Base-by-base conservation (phyloP, 1,140 invertebrate genomes). In the Diachasmimorpha longicaudata region DNA sequence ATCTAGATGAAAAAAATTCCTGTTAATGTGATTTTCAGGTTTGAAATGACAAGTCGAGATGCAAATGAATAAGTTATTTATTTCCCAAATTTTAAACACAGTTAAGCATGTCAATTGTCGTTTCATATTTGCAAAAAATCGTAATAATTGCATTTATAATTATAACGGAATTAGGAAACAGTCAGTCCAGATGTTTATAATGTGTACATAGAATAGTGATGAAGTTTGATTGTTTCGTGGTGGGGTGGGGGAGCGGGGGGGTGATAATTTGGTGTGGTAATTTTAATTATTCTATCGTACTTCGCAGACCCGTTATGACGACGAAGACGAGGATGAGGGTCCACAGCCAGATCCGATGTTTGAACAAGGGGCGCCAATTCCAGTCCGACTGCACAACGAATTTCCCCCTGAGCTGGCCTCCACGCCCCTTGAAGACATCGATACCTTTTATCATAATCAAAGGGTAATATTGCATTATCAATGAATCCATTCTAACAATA, bases 321-420 rank as follows among this genome's bases (percentile, higher is more conserved):
- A 97, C 91, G 96, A 97, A 90, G 96, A 97, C 91, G 96, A 97
- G 91, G 96, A 97, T 92, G 96, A 97, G 92, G 96, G 95, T 88
- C 95, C 96, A 85, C 95, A 96, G 91, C 95, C 96, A 86, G 96
- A 98, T 91, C 93, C 95, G 82, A 95, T 95, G 89, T 92, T 98
- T 90, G 96, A 97, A 91, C 95, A 96, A 91, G 96, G 96, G 84
- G 93, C 94, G 88, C 95, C 96, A 79, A 90, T 97, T 89, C 96
- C 96, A 85, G 94, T 96, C 90, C 92, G 95, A 88, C 90, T 97
- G 91, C 94, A 96, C 90, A 94, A 94, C 89, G 92, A 93, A 86
- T 97, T 98, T 90, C 96, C 96, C 84, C 91, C 94, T 82, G 96
- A 98, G 91, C 91, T 98, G 89, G 91, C 95, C 87, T 96, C 95